Percentiles rank a stretch among this genome's conserved stretches.
Evolutionary conservation across 2,888 invertebrate species (phyloP).

Genomic region (Himalopsyche kuldschensis): DNA sequence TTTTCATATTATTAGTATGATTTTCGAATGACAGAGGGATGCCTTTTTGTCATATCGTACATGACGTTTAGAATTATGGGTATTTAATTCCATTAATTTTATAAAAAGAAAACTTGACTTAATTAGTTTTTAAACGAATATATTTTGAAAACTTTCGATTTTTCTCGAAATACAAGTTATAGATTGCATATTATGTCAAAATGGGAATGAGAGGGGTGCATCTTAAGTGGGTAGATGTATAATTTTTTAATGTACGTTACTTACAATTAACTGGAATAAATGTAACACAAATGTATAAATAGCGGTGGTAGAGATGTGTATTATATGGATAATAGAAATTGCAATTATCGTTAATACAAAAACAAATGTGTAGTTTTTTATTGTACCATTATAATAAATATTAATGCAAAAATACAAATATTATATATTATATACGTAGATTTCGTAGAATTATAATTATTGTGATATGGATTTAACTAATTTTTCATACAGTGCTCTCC

Average conservation of each 20-base stretch:
- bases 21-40: not conserved
- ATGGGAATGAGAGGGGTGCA: not conserved
- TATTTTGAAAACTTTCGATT: not conserved
- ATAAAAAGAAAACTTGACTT: not conserved
- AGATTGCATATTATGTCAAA: not conserved
- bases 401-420: slow-evolving; percentile 32
- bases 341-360: slow-evolving; percentile 34
- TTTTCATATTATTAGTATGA: not conserved
- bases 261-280: not conserved
- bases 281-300: slow-evolving; percentile 17
- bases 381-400: slow-evolving; percentile 33
- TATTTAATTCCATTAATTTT: not conserved
- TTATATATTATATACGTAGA: slow-evolving; percentile 30
- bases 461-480: slow-evolving; percentile 33
- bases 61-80: not conserved
- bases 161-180: not conserved
- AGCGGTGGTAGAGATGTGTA: slow-evolving; percentile 21
- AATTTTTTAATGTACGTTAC: slow-evolving; percentile 14
- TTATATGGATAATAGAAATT: slow-evolving; percentile 20
- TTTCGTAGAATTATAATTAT: slow-evolving; percentile 34
- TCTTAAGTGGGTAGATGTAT: slow-evolving; percentile 13
- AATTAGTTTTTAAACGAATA: not conserved
- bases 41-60: not conserved
- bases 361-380: slow-evolving; percentile 37
- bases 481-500: slow-evolving; percentile 36